Conservation (phyloP, 2,888 invertebrate species). For the Siphonodentalium dalli region DNA sequence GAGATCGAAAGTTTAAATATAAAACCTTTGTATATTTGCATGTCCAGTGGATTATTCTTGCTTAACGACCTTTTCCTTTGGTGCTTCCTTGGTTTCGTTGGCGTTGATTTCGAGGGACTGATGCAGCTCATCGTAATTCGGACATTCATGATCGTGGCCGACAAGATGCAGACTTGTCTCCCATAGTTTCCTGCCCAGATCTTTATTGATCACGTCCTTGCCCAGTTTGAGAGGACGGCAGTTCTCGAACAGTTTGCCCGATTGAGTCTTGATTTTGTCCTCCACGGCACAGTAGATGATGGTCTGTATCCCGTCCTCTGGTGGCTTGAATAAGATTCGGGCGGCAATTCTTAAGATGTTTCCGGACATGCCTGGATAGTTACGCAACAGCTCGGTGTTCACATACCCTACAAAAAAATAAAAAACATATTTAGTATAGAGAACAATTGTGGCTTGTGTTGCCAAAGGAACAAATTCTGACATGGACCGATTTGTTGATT, state of each 20-base stretch:
- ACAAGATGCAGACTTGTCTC: conserved; percentile 44
- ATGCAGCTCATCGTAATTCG: too few relatives aligned
- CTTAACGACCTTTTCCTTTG: too few relatives aligned
- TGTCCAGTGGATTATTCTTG: too few relatives aligned
- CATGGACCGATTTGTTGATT: too few relatives aligned
- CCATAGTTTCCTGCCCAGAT: conserved; percentile 43
- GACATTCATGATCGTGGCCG: conserved; percentile 38
- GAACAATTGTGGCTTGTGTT: too few relatives aligned
- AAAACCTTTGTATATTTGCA: too few relatives aligned
- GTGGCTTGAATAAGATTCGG: conserved; percentile 51
- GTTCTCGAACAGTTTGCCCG: conserved; percentile 48
- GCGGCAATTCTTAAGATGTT: conserved; percentile 41
- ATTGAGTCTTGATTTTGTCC: conserved; percentile 44
- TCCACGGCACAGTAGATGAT: conserved; percentile 52
- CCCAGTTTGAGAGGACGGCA: conserved; percentile 35
- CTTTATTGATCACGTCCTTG: conserved; percentile 34
- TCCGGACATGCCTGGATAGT: conserved; percentile 51
- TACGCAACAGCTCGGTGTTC: conserved; percentile 46
- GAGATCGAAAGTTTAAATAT: too few relatives aligned
- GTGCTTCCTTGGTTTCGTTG: too few relatives aligned
- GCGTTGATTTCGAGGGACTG: too few relatives aligned
- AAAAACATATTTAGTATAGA: too few relatives aligned
- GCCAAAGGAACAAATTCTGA: too few relatives aligned
- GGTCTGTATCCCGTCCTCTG: conserved; percentile 56
- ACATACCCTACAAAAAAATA: conserved; percentile 42